These are phyloP conservation scores for Axinella damicornis DNA, from an alignment of 37 sponge, comb jelly and placozoan genomes.

Conservation along the genomic window DNA sequence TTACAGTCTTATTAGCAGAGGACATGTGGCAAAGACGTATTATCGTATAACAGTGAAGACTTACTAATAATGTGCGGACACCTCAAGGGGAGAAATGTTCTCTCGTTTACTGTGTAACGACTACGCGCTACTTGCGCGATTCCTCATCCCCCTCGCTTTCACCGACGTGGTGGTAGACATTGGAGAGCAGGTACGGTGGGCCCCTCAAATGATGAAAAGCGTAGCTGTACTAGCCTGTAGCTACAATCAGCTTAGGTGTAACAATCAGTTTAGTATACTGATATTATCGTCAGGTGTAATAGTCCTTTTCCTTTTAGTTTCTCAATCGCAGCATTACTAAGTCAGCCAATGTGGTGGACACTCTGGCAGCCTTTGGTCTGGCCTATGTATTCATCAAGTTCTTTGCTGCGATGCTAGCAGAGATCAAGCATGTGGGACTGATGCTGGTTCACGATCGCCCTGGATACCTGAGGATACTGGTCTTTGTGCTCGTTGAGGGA, in stretches of 20 bases:
- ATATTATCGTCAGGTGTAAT: no score
- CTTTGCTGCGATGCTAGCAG: slow-evolving; percentile 31
- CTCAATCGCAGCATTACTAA: slow-evolving; percentile 46
- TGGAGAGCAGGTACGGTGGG: slow-evolving; percentile 46
- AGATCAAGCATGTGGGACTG: slow-evolving; percentile 35
- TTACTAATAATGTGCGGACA: no score
- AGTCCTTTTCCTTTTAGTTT: slow-evolving; percentile 15
- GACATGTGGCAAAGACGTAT: no score
- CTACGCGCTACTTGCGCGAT: slow-evolving; percentile 9
- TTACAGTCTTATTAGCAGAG: no score
- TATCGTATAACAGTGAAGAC: no score
- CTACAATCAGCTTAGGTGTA: no score
- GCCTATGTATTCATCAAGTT: slow-evolving; percentile 41
- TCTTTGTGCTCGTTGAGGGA: slow-evolving; percentile 7
- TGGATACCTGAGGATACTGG: slow-evolving; percentile 1
- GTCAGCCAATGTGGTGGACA: slow-evolving; percentile 29
- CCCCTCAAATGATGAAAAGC: no score
- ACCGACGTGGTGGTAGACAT: slow-evolving; percentile 46
- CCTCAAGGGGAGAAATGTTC: no score
- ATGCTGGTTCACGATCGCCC: slow-evolving; percentile 38
- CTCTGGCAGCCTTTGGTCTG: slow-evolving; percentile 51
- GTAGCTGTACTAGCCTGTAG: no score
- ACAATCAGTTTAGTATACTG: no score
- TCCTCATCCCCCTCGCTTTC: slow-evolving; percentile 35
- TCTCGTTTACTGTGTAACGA: no score